phyloP scores from a whole-genome alignment of 2,888 invertebrate genomes.

The Blera fallax region DNA sequence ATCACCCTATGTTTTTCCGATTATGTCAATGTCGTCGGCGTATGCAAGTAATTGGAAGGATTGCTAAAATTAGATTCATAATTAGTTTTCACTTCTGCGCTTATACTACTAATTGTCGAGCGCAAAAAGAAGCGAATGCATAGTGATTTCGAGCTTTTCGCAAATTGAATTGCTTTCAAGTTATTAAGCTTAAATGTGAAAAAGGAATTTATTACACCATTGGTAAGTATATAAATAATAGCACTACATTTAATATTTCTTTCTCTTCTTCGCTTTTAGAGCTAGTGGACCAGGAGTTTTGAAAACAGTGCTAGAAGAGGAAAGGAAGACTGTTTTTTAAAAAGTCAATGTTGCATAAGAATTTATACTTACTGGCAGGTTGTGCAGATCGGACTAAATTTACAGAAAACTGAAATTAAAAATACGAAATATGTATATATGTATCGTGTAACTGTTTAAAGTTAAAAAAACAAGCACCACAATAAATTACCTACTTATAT shows the following conservation, averaged over 20 bases:
- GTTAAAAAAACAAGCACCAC: too few relatives aligned
- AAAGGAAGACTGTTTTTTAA: slow-evolving; percentile 27
- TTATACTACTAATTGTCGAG: too few relatives aligned
- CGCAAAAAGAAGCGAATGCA: too few relatives aligned
- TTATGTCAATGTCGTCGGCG: too few relatives aligned
- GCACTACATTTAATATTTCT: slow-evolving; percentile 82
- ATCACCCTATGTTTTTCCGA: too few relatives aligned
- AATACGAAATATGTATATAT: not conserved
- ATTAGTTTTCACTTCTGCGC: too few relatives aligned
- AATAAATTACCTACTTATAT: too few relatives aligned
- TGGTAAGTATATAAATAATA: not conserved
- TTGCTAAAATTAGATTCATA: too few relatives aligned
- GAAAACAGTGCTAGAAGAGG: slow-evolving; percentile 89
- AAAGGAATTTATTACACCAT: not conserved
- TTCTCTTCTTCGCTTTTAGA: slow-evolving; percentile 91
- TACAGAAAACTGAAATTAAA: slow-evolving; percentile 93
- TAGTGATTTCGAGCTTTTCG: too few relatives aligned
- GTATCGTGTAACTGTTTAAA: too few relatives aligned
- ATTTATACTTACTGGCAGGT: slow-evolving; percentile 94
- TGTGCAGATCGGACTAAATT: slow-evolving; percentile 98
- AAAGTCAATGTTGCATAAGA: not conserved
- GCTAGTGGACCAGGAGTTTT: slow-evolving; percentile 92
- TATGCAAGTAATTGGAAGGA: too few relatives aligned
- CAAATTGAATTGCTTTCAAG: not conserved
- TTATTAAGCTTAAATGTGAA: not conserved